Base-by-base conservation (phyloP, 1,140 invertebrate genomes). In the Plectrocnemia conspersa region DNA sequence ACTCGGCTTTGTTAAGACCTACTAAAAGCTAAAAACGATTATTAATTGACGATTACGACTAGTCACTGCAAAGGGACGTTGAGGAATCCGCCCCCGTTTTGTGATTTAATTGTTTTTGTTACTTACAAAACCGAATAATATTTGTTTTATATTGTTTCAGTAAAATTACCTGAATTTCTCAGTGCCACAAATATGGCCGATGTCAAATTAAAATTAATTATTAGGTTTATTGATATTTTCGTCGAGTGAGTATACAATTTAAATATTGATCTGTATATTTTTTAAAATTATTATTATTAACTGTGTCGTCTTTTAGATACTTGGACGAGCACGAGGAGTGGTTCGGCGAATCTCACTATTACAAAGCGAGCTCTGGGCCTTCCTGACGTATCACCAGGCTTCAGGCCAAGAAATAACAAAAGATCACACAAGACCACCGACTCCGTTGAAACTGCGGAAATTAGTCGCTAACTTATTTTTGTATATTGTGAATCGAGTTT, bases 161-260 rank as follows among this genome's bases (percentile, higher is more conserved):
- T 75, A 9, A 73, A 72, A 64, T 59, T 75, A 36, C 73, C 73
- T 5, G 68, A 74, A 40, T 75, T 73, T 55, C 61, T 75, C 24
- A 75, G 72, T 36, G 67, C 70, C 15, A 71, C 70, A 24, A 69
- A 70, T 54, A 75, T 75, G 70, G 68, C 71, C 2, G 73, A 74
- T 48, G 68, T 68, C 35, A 75, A 75, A 55, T 59, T 75, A 42
- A 73, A 73, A 56, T 46, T 73, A 4, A 65, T 75, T 22, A 57
- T 73, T 23, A 71, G 73, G 56, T 67, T 72, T 56, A 67, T 75
- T 48, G 72, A 75, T 54, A 68, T 73, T 65, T 75, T 75, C 64
- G 64, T 74, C 11, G 70, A 74, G 73, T 75, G 60, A 72, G 73
- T 75, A 63, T 38, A 24, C n/a, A 18, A 44, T 10, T n/a, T 35